Evolutionary conservation across 2,113 vertebrate species (phyloP).

Genomic region (Rhinolophus sinicus): DNA sequence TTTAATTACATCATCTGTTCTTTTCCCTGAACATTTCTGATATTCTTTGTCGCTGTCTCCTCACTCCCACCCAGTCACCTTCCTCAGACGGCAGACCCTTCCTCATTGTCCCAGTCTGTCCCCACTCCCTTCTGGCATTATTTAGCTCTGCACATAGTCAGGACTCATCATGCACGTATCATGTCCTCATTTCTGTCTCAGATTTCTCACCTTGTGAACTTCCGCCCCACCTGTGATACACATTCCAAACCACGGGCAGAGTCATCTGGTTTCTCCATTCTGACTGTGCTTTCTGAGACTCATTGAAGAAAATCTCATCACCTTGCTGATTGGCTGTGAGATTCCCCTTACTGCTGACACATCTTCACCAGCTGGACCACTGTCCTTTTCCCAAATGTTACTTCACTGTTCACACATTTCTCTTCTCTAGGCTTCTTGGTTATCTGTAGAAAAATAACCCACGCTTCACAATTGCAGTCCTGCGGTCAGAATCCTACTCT

Average conservation of each 20-base stretch:
- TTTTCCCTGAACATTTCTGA: neutral
- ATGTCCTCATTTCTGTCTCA: neutral
- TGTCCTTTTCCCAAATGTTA: neutral
- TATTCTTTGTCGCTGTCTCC: neutral
- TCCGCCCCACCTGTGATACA: rapidly evolving
- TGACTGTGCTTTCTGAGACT: neutral
- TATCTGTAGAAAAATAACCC: neutral
- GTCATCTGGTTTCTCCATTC: neutral
- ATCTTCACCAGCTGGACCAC: neutral
- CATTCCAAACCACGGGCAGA: neutral
- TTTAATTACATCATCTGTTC: neutral
- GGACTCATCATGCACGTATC: neutral
- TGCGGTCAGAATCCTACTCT: neutral
- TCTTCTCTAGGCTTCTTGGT: neutral
- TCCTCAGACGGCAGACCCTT: neutral
- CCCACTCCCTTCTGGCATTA: neutral
- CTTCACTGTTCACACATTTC: neutral
- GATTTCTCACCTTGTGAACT: neutral
- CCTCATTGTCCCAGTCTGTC: too few relatives aligned
- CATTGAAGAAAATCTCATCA: neutral
- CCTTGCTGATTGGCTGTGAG: neutral
- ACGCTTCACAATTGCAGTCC: neutral
- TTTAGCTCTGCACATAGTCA: neutral
- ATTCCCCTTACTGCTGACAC: too few relatives aligned
- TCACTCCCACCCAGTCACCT: too few relatives aligned